Evolutionary conservation across 2,888 invertebrate genomes (phyloP), one percentile per base, ranked within the genome.

Genomic region (Protophormia terraenovae): DNA sequence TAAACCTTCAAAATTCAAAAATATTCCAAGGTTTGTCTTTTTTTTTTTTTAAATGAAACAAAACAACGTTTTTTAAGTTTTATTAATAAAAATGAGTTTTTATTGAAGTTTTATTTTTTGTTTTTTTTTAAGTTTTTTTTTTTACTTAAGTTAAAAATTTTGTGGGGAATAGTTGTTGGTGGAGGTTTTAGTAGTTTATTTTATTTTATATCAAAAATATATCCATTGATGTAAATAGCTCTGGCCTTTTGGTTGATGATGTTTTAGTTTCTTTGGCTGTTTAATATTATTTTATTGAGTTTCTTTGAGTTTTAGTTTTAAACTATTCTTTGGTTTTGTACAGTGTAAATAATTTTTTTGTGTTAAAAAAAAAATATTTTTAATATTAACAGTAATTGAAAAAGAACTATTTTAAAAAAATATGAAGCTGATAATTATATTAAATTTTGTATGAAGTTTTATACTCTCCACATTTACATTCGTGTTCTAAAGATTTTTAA

Each of bases 31-130:
- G 79, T 86, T 69, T 69, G 58, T 77, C 3, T 41, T 77, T 83
- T 72, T 50, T 53, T 53, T 64, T 22, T 35, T 60, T 75, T 45
- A 85, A 86, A 88, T 87, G 87, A 84, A 88, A 88, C 86, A 87
- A 83, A 83, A 71, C 72, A 75, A 75, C 53, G 22, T 41, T 83
- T 86, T 82, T 67, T 69, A 83, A 55, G 19, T 82, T 85, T 84
- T 84, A 82, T 86, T 86, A 84, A 83, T 86, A 83, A 78, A 82
- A 85, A 82, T 84, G 77, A 78, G 76, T 86, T 86, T 76, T 83
- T 87, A 86, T 86, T 85, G 73, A 73, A 67, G 24, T 81, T 84
- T 85, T 77, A 83, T 79, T 60, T 64, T 79, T 58, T 84, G 60
- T 62, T 66, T 14, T 55, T 82, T 67, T 50, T 35, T 75, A 14